A percentile compares a stretch with the other conserved stretches of the same genome.
These are phyloP conservation scores for Lepidotrigona ventralis DNA, from an alignment of 1,140 invertebrate species.

Conservation along the genomic window DNA sequence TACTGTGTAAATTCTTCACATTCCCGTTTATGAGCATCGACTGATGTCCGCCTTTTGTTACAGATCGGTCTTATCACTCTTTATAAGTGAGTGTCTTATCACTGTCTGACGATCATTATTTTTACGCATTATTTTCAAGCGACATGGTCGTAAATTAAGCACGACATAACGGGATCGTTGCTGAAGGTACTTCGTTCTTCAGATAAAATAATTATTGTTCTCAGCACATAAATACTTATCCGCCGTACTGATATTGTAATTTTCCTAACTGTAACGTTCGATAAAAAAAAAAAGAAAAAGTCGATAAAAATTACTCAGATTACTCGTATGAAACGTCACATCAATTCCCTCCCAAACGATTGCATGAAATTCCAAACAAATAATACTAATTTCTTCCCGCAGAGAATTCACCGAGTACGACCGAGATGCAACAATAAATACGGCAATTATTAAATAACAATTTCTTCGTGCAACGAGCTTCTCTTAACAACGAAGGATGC, in stretches of 20 bases:
- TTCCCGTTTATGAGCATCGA: not conserved
- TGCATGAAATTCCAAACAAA: no score
- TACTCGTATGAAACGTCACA: no score
- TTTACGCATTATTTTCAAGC: not conserved
- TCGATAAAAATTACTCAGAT: no score
- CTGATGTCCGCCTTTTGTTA: not conserved
- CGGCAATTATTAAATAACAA: no score
- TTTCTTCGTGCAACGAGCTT: no score
- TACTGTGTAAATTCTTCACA: not conserved
- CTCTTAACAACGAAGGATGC: no score
- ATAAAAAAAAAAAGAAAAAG: not conserved
- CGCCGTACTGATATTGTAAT: not conserved
- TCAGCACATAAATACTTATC: not conserved
- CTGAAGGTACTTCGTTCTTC: not conserved
- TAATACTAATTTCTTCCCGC: no score
- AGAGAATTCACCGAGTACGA: no score
- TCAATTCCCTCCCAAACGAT: no score
- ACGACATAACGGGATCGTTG: slow-evolving; percentile 15
- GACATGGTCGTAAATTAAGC: slow-evolving; percentile 9
- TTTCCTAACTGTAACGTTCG: not conserved
- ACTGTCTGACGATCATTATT: slow-evolving; percentile 11
- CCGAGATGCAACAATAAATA: no score
- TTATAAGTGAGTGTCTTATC: no score
- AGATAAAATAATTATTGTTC: no score
- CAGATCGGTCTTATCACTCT: not conserved